Percentiles rank a stretch among this genome's conserved stretches.
Conservation (phyloP, 2,888 invertebrate genomes). For the Leistus spinibarbis region DNA sequence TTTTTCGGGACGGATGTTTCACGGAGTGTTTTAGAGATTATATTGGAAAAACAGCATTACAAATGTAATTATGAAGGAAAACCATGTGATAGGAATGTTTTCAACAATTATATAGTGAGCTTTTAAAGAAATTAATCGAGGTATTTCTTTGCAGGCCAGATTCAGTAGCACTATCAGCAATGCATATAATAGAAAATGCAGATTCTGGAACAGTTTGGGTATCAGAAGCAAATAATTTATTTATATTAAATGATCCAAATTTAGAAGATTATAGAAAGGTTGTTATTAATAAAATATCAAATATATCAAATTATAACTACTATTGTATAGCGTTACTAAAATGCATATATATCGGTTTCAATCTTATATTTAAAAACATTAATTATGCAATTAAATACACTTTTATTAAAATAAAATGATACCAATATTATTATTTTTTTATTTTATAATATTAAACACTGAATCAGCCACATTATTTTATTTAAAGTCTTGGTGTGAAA, state of each 20-base stretch:
- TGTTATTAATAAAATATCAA: neutral
- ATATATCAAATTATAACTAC: neutral
- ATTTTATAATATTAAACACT: too few relatives aligned
- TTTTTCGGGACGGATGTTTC: neutral
- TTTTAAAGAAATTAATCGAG: neutral
- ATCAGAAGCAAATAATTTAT: neutral
- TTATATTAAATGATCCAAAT: neutral
- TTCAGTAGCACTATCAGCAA: neutral
- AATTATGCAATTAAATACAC: neutral
- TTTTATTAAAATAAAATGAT: neutral
- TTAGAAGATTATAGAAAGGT: neutral
- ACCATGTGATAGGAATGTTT: neutral
- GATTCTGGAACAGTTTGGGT: neutral
- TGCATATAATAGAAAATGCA: neutral
- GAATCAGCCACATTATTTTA: too few relatives aligned
- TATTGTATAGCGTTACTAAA: neutral
- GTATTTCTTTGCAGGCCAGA: neutral
- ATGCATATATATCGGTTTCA: neutral
- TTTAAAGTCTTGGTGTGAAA: too few relatives aligned
- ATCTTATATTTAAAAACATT: neutral
- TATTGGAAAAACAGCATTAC: neutral
- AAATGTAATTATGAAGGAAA: neutral
- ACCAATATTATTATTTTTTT: neutral
- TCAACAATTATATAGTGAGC: neutral
- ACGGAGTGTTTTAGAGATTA: neutral